Evolutionary conservation across 2,888 invertebrate genomes (phyloP), one percentile per base, ranked within the genome.

Genomic region (Andrena haemorrhoa): DNA sequence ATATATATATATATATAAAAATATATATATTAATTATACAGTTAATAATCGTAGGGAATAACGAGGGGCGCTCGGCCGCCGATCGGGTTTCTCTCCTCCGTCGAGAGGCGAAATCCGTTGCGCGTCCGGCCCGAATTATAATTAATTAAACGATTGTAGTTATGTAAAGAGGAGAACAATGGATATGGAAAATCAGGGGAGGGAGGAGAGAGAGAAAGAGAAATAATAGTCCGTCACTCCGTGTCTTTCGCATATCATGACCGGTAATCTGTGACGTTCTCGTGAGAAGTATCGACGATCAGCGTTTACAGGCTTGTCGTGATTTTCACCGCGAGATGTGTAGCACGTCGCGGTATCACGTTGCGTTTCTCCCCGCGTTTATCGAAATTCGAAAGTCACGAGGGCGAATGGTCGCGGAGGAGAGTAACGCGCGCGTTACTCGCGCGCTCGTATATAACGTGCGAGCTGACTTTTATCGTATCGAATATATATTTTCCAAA

Each of bases 1-100:
- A 85, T 64, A 84, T 65, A 82, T 70, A 90, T 92, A 91, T 90
- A 91, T 82, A 76, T 74, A 77, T 82, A 90, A 56, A 26, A 56
- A 56, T 91, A 91, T 91, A 92, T 81, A 66, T 66, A 66, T 66
- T 26, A 58, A 77, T 83, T 85, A 88, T 86, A 88, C 81, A 79
- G 82, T 81, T 86, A 87, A 88, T 89, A 88, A 85, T 73, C 83
- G 72, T 89, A 88, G 86, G 47, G 58, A 77, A 81, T 83, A 87
- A 82, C 63, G 31, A 16, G 49, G 56, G 23, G 51, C 63, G 72
- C 75, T 69, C 56, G 61, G 77, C 58, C 47, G 71, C 26, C 61
- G 61, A n/a, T 35, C 20, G 31, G 51, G 61, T 56, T 70, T 69
- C 7, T 69, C 7, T 26, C 16, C 63, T 60, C 41, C 16, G 10